Percentiles rank a stretch among this genome's conserved stretches.
phyloP scores from a whole-genome alignment of 2,888 invertebrate genomes.

The Masnerella sp. region DNA sequence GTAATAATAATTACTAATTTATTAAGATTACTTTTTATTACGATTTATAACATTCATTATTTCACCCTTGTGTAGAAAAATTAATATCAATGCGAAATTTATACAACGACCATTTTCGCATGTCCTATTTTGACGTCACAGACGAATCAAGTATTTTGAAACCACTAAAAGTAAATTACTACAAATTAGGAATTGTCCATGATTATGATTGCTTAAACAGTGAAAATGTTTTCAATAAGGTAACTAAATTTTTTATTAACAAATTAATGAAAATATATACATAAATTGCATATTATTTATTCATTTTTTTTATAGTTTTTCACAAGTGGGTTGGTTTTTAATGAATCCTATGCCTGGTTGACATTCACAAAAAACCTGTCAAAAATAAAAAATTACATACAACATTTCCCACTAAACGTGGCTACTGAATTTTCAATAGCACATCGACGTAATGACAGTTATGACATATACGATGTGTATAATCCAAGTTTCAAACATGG shows the following conservation, averaged over 20 bases:
- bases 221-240: constrained; percentile 65
- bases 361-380: constrained; percentile 57
- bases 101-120: constrained; percentile 23
- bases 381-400: constrained; percentile 20
- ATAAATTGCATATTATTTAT: too few relatives aligned
- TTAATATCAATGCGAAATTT: not conserved
- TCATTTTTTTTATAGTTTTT: constrained; percentile 60
- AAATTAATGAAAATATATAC: too few relatives aligned
- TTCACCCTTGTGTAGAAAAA: constrained; percentile 1
- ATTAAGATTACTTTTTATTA: too few relatives aligned
- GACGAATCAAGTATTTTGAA: constrained; percentile 46
- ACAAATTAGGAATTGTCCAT: constrained; percentile 67
- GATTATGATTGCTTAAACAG: constrained; percentile 67
- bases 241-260: constrained; percentile 17
- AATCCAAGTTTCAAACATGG: constrained; percentile 71
- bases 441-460: constrained; percentile 17
- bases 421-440: constrained; percentile 61
- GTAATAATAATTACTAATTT: too few relatives aligned
- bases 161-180: constrained; percentile 66
- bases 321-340: constrained; percentile 64
- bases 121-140: constrained; percentile 60
- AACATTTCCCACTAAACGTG: constrained; percentile 64
- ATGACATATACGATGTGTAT: constrained; percentile 68
- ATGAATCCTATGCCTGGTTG: constrained; percentile 71
- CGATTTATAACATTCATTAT: too few relatives aligned